Conservation (phyloP, 2,888 invertebrate species). For the Invenusta paracnida region DNA sequence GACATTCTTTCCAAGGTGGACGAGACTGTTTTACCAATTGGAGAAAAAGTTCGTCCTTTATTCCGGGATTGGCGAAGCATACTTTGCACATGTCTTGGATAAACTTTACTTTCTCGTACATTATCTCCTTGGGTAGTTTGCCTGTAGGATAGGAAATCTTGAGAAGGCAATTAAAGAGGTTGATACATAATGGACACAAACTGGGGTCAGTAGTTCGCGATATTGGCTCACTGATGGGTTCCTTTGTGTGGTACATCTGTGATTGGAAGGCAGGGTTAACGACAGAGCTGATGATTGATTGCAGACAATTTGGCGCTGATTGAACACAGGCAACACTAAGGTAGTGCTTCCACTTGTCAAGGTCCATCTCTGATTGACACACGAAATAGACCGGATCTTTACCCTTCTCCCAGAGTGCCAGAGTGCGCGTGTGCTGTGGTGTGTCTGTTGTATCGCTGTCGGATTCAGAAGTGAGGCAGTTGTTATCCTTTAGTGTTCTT, state of each 20-base stretch:
- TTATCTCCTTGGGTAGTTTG: constrained; percentile 3
- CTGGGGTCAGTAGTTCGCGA: constrained; percentile 20
- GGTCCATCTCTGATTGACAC: constrained; percentile 32
- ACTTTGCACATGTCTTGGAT: constrained; percentile 32
- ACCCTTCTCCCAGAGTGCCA: constrained; percentile 32
- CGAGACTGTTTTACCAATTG: constrained; percentile 41
- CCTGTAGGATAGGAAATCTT: not conserved
- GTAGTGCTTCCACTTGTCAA: constrained; percentile 41
- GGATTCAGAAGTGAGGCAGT: not conserved
- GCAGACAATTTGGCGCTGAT: not conserved
- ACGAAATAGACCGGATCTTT: constrained; percentile 42
- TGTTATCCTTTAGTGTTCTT: constrained; percentile 1
- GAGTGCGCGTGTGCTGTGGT: not conserved
- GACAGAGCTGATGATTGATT: not conserved
- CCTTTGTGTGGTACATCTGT: not conserved
- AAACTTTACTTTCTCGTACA: constrained; percentile 33
- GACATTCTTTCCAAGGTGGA: not conserved
- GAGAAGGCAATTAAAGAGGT: constrained; percentile 4
- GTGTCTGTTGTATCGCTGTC: constrained; percentile 34
- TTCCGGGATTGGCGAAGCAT: constrained; percentile 41
- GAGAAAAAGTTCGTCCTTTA: constrained; percentile 44
- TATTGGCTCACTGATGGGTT: constrained; percentile 35
- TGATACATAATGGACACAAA: not conserved
- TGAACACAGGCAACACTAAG: not conserved
- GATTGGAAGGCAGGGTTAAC: not conserved